phyloP scores from a whole-genome alignment of 2,888 invertebrate species.

The Mythimna lalbum region DNA sequence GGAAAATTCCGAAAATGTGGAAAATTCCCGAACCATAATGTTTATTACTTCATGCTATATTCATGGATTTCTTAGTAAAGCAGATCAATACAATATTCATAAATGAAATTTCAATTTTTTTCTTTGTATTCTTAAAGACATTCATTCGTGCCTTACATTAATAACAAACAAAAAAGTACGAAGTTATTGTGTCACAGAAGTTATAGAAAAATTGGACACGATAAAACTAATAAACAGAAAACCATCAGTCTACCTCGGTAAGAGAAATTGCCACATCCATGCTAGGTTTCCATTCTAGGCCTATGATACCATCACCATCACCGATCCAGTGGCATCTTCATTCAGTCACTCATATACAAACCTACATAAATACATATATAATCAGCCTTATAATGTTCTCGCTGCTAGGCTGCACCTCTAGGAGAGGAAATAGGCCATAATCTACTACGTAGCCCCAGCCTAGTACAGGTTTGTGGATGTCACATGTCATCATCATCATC shows the following conservation, averaged over 20 bases:
- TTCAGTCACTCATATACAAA: too few relatives aligned
- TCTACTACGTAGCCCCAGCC: too few relatives aligned
- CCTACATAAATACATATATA: too few relatives aligned
- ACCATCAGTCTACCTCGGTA: background rate
- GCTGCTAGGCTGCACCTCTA: too few relatives aligned
- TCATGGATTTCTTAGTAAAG: conserved; percentile 7
- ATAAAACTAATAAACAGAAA: conserved; percentile 18
- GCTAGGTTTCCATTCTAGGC: too few relatives aligned
- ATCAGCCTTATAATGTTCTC: too few relatives aligned
- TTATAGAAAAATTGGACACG: conserved; percentile 7
- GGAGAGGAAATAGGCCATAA: too few relatives aligned
- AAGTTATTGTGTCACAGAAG: conserved; percentile 50
- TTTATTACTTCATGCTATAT: conserved; percentile 3
- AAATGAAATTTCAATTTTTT: conserved; percentile 39
- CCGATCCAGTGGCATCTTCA: too few relatives aligned
- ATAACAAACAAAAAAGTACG: conserved; percentile 48
- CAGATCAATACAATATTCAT: conserved; percentile 41
- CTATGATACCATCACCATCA: too few relatives aligned
- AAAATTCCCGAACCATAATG: background rate
- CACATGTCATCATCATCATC: too few relatives aligned
- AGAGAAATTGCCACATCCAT: background rate
- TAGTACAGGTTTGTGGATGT: too few relatives aligned
- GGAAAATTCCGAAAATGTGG: background rate
- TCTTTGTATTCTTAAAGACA: conserved; percentile 27
- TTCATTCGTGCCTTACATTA: conserved; percentile 48